Evolutionary conservation across 2,888 invertebrate genomes (phyloP), one percentile per base, ranked within the genome.

Genomic region (Mimachlamys varia): DNA sequence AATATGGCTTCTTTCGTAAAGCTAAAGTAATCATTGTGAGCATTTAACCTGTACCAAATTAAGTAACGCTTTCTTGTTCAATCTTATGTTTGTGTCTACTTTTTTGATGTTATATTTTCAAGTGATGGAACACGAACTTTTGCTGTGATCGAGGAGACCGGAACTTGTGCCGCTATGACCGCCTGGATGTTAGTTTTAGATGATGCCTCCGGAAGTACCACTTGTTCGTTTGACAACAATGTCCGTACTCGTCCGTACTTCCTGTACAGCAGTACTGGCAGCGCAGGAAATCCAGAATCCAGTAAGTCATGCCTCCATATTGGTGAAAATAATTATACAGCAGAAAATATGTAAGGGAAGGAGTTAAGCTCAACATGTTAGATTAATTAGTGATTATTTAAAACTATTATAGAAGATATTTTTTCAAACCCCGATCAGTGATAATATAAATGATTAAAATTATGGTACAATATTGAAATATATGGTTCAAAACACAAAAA

Each of bases 121-220:
- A 76, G 76, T 76, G 76, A 76, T 76, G 76, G 76, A 27, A 76
- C 76, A 12, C 2, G 76, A 33, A 7, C 76, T 1, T 76, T 76
- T 76, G 76, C 76, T 12, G 33, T 76, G 7, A 76, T 76, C 27
- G 76, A 76, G 7, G 27, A 76, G 76, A 12, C 33, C 2, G 76
- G 76, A 12, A 33, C 76, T 1, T 76, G 76, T 76, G 27, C 76
- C 10, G 76, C 76, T 33, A 1, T 76, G 76, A 7, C 76, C 1
- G 76, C 76, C 0, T 76, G 76, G 76, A 76, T 76, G 76, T 76
- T 76, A 27, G 76, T 76, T 33, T 76, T 76, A 17, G 76, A 76
- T 76, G 76, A 76, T 33, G 27, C 76, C 0, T 76, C 76, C 12
- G 76, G 76, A 76, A 76, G 76, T 15, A 76, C 76, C 27, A 76